Evolutionary conservation across 2,888 invertebrate species (phyloP), one percentile per base, ranked within the genome.

Genomic region (Lathronympha strigana): DNA sequence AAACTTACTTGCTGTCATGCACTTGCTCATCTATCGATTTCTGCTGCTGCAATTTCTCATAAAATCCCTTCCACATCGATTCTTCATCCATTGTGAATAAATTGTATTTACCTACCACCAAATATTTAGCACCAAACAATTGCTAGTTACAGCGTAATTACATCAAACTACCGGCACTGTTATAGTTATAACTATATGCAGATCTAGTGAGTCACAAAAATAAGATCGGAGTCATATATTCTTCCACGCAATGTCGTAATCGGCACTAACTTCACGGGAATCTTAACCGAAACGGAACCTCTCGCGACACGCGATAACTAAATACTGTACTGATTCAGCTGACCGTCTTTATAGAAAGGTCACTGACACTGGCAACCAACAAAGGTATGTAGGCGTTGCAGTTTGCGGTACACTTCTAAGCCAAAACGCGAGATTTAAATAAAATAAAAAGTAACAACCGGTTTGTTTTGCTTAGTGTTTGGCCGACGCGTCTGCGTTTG

Each of bases 51-150:
- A 95, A 81, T 77, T 94, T 94, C 61, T 95, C 94, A 76, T 95
- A 96, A 77, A 95, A 94, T 67, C 93, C 93, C 86, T 94, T 95
- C 95, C 96, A 96, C 95, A 96, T 95, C 11, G 93, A 90, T 79
- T 96, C 96, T 86, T 96, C 96, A 84, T 95, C 93, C 93, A 89
- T 92, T 73, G 72, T 81, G 66, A 54, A 45, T 68, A 47, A 55
- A 47, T 68, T 47, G 17, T 69, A 73, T 66, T 38, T 62, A 28
- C 36, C 21, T n/a, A n/a, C n/a, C n/a, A n/a, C n/a, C n/a, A n/a
- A n/a, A n/a, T n/a, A n/a, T n/a, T n/a, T n/a, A 47, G 53, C 57
- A 49, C 53, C 51, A 36, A 19, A 38, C 43, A 25, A 69, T n/a
- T 58, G 53, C 13, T 55, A 38, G 25, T 51, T 23, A 60, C 11